phyloP scores from a whole-genome alignment of 2,888 invertebrate genomes.

The Incurvaria masculella region DNA sequence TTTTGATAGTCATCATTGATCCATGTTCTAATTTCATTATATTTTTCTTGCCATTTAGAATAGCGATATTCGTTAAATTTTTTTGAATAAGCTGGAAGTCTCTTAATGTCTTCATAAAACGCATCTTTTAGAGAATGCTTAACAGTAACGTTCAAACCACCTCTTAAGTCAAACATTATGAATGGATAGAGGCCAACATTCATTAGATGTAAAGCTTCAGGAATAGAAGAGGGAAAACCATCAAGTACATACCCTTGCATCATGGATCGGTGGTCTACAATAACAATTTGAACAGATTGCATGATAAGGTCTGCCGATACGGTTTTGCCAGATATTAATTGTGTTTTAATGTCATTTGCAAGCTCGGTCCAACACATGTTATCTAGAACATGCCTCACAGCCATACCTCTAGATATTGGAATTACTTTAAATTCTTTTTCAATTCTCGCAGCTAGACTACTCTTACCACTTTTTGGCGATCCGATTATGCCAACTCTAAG shows the following conservation, averaged over 20 bases:
- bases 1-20: conserved; percentile 55
- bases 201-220: conserved; percentile 46
- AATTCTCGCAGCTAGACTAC: conserved; percentile 52
- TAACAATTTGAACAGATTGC: conserved; percentile 49
- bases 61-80: conserved; percentile 41
- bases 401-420: conserved; percentile 52
- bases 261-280: conserved; percentile 41
- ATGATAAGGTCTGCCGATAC: conserved; percentile 42
- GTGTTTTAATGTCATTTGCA: conserved; percentile 34
- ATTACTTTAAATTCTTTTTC: conserved; percentile 51
- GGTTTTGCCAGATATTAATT: conserved; percentile 38
- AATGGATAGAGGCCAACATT: conserved; percentile 55
- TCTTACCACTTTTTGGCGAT: conserved; percentile 62
- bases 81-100: conserved; percentile 32
- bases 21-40: conserved; percentile 41
- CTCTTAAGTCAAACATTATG: conserved; percentile 51
- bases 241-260: conserved; percentile 62
- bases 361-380: conserved; percentile 51
- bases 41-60: conserved; percentile 34
- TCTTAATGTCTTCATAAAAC: conserved; percentile 28
- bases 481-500: conserved; percentile 57
- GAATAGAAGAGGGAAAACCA: conserved; percentile 55
- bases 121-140: conserved; percentile 39
- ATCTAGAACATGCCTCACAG: conserved; percentile 45
- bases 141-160: conserved; percentile 29